A percentile compares a stretch with the other conserved stretches of the same genome.
Evolutionary conservation across 2,888 invertebrate species (phyloP).

Genomic region (Smittia aterrima): DNA sequence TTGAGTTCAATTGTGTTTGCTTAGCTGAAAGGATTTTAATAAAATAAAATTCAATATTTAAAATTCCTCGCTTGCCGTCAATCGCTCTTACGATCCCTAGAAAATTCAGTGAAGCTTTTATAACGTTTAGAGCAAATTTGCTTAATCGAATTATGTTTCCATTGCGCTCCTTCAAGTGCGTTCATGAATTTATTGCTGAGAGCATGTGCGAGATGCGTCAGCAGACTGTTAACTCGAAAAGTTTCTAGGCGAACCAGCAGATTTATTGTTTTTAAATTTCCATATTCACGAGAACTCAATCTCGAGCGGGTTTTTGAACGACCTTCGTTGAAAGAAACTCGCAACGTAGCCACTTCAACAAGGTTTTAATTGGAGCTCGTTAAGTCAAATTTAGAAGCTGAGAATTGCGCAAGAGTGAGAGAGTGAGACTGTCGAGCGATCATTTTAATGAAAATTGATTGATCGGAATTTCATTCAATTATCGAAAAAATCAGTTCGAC

Average conservation of each 20-base stretch:
- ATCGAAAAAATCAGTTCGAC: not conserved
- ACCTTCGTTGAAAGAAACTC: not conserved
- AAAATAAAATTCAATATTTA: not conserved
- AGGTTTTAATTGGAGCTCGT: slow-evolving; percentile 34
- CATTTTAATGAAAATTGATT: not conserved
- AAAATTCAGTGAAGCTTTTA: not conserved
- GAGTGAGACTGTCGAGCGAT: not conserved
- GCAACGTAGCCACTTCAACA: not conserved
- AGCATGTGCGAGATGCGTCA: slow-evolving; percentile 1
- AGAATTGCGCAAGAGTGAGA: slow-evolving; percentile 28
- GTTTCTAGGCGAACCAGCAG: not conserved
- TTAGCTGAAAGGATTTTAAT: not conserved
- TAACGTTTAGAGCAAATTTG: not conserved
- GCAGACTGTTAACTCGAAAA: not conserved
- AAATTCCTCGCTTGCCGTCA: not conserved
- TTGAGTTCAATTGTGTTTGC: not conserved
- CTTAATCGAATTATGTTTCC: not conserved
- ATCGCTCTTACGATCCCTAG: not conserved
- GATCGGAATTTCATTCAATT: not conserved
- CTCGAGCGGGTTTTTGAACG: not conserved
- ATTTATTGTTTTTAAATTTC: too few relatives aligned
- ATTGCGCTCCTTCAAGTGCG: not conserved
- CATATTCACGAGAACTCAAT: too few relatives aligned
- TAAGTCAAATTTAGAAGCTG: slow-evolving; percentile 9
- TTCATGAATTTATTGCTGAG: not conserved